Conservation (phyloP, 37 sponge, comb jelly and placozoan species). For the Ephydatia muelleri region DNA sequence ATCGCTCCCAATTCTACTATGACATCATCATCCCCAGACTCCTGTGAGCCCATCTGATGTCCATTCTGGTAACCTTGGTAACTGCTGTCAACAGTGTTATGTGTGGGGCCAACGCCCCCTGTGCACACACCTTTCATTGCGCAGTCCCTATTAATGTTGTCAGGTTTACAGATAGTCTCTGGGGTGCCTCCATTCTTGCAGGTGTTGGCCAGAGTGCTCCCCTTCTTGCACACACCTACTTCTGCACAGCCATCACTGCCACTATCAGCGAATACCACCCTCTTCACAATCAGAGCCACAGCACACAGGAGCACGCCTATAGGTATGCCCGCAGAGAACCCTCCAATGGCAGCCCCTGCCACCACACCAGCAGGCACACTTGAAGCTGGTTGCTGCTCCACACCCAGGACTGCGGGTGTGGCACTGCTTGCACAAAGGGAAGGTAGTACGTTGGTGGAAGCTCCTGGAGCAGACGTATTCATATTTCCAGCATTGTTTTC, state of each 20-base stretch:
- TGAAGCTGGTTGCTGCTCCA: not conserved
- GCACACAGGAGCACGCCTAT: slow-evolving; percentile 40
- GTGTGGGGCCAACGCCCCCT: not conserved
- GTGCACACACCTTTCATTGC: too few relatives aligned
- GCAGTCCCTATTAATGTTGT: not conserved
- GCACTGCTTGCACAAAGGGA: not conserved
- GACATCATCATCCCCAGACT: not conserved
- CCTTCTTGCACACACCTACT: not conserved
- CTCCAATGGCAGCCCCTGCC: slow-evolving; percentile 50
- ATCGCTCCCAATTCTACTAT: not conserved
- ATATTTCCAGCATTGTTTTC: too few relatives aligned
- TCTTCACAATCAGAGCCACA: slow-evolving; percentile 7
- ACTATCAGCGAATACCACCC: not conserved
- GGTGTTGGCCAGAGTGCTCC: too few relatives aligned
- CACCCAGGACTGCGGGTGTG: not conserved
- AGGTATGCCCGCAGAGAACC: slow-evolving; percentile 45
- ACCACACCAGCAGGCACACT: not conserved
- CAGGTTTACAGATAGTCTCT: not conserved
- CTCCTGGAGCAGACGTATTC: slow-evolving; percentile 3
- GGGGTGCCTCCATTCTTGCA: not conserved
- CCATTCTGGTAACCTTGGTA: not conserved
- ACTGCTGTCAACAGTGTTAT: not conserved
- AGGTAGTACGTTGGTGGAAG: not conserved
- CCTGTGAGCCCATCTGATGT: not conserved
- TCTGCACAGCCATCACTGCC: not conserved